Conservation (phyloP, 1,140 invertebrate genomes). For the Ips typographus region DNA sequence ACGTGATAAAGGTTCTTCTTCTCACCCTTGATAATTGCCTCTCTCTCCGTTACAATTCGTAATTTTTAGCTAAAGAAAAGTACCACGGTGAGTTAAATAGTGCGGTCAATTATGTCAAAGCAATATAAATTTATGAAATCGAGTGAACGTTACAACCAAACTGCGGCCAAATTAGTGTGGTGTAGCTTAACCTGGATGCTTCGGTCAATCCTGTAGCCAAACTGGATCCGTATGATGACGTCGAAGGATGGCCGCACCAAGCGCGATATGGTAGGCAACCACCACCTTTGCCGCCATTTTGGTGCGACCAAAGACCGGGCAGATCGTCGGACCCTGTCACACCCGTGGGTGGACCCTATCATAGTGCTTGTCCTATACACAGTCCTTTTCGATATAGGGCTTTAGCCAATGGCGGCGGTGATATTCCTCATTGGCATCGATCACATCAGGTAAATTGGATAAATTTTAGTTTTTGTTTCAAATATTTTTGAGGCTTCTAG, state of each 20-base stretch:
- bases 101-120: constrained; percentile 17
- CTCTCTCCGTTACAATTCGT: background rate
- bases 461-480: too few species aligned
- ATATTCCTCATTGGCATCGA: constrained; percentile 33
- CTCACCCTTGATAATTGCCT: too few species aligned
- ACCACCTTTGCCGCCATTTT: constrained; percentile 44
- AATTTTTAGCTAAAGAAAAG: background rate
- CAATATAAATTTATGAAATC: constrained; percentile 4
- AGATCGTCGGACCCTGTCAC: constrained; percentile 50
- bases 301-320: constrained; percentile 49
- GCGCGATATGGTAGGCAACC: constrained; percentile 37
- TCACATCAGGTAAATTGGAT: constrained; percentile 32
- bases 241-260: constrained; percentile 45
- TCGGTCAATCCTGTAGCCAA: constrained; percentile 23
- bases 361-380: constrained; percentile 63
- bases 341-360: constrained; percentile 48
- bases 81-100: background rate
- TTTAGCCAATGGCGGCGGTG: constrained; percentile 58
- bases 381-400: constrained; percentile 62
- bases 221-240: constrained; percentile 51
- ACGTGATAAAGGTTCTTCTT: background rate
- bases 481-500: too few species aligned
- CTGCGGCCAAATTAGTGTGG: too few species aligned
- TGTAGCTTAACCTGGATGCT: background rate
- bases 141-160: background rate